Conservation (phyloP, 2,797 vertebrate genomes). For the Peromyscus nudipes region DNA sequence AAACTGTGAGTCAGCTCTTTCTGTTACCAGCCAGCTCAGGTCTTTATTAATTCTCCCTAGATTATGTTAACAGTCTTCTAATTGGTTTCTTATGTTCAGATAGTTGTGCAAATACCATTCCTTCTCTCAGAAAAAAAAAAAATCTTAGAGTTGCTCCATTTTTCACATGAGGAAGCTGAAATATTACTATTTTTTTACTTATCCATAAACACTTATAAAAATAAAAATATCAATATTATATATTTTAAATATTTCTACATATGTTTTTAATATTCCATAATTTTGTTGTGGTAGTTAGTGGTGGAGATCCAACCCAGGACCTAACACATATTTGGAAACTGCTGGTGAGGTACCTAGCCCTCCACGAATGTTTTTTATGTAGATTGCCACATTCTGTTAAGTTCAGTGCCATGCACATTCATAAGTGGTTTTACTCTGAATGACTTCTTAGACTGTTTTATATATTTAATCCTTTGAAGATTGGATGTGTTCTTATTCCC, state of each 20-base stretch:
- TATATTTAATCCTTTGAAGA: background rate
- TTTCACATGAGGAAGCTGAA: background rate
- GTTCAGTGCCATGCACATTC: background rate
- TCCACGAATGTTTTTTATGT: background rate
- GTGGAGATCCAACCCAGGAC: background rate
- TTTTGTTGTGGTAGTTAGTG: background rate
- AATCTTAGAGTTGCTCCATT: background rate
- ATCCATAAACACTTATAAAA: background rate
- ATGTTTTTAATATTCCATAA: background rate
- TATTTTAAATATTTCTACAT: conserved; percentile 7
- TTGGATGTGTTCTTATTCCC: background rate
- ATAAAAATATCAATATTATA: background rate
- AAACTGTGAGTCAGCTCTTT: background rate
- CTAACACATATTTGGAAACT: background rate
- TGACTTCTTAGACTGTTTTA: conserved; percentile 21
- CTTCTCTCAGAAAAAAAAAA: background rate
- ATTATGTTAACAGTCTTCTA: background rate
- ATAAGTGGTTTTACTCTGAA: conserved; percentile 34
- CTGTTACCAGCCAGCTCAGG: background rate
- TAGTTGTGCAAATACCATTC: background rate
- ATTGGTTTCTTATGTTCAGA: background rate
- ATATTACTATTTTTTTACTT: background rate
- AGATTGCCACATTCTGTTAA: background rate
- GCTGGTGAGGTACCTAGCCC: background rate
- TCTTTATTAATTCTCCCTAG: background rate